phyloP scores from a whole-genome alignment of 2,797 vertebrate genomes.

The Neosilurus mollespiculum region DNA sequence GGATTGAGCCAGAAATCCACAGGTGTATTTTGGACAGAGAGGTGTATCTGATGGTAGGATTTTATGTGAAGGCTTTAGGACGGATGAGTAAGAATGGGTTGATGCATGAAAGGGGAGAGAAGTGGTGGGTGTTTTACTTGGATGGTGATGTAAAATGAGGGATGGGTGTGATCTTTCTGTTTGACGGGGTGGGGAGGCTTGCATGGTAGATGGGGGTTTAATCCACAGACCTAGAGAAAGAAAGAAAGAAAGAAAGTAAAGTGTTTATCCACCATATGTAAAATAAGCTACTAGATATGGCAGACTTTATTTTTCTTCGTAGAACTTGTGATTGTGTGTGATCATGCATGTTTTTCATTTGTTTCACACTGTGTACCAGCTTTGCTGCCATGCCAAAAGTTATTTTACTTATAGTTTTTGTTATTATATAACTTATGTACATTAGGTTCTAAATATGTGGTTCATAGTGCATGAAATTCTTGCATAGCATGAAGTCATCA shows the following conservation, averaged over 20 bases:
- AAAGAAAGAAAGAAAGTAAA: constrained; percentile 21
- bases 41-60: constrained; percentile 18
- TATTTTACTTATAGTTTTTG: neutral
- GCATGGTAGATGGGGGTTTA: constrained; percentile 56
- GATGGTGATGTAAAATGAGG: constrained; percentile 49
- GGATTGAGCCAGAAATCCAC: constrained; percentile 65
- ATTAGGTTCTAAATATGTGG: constrained; percentile 14
- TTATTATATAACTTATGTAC: neutral
- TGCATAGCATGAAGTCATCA: constrained; percentile 2
- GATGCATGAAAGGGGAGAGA: constrained; percentile 37
- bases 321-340: constrained; percentile 1
- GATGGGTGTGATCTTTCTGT: constrained; percentile 53
- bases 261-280: constrained; percentile 26
- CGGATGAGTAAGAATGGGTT: constrained; percentile 40
- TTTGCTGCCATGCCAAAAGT: constrained; percentile 20
- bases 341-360: constrained; percentile 4
- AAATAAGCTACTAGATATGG: neutral
- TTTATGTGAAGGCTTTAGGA: constrained; percentile 34
- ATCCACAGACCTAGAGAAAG: constrained; percentile 57
- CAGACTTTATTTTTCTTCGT: neutral
- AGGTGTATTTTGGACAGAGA: constrained; percentile 58
- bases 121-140: constrained; percentile 34
- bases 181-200: constrained; percentile 56
- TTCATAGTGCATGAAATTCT: constrained; percentile 30
- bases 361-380: neutral